Evolutionary conservation across 2,888 invertebrate genomes (phyloP).

Genomic region (Diplolepis rosae): DNA sequence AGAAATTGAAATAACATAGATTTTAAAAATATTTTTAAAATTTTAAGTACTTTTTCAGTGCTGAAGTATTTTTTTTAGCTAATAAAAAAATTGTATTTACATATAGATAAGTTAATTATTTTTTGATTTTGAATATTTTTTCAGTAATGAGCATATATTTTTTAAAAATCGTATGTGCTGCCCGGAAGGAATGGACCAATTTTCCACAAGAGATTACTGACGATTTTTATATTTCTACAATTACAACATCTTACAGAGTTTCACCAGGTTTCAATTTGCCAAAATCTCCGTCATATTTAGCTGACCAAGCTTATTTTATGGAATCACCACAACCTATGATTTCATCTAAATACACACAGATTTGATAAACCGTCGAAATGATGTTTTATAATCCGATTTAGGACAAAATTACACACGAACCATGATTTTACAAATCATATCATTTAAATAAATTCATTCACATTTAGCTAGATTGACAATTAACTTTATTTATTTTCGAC

Average conservation of each 20-base stretch:
- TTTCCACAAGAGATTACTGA: conserved; percentile 25
- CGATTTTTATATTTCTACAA: conserved; percentile 29
- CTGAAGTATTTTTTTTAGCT: no score
- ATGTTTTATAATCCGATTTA: background rate
- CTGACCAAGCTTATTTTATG: background rate
- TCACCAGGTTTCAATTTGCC: conserved; percentile 48
- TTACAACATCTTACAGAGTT: conserved; percentile 38
- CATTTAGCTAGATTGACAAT: no score
- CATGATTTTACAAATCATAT: no score
- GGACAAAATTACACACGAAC: background rate
- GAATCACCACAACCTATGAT: background rate
- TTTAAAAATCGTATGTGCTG: conserved; percentile 66
- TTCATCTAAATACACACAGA: background rate
- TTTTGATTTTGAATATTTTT: no score
- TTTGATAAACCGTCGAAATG: background rate
- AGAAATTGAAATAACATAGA: no score
- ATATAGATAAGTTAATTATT: no score
- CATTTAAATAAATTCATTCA: no score
- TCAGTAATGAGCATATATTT: conserved; percentile 64
- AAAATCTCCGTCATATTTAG: conserved; percentile 67
- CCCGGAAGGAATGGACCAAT: conserved; percentile 59
- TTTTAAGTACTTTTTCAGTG: no score
- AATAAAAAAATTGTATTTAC: no score
- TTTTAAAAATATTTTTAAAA: no score
- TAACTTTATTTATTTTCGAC: no score